Base-by-base conservation (phyloP, 2,888 invertebrate genomes). In the Diploptera punctata region DNA sequence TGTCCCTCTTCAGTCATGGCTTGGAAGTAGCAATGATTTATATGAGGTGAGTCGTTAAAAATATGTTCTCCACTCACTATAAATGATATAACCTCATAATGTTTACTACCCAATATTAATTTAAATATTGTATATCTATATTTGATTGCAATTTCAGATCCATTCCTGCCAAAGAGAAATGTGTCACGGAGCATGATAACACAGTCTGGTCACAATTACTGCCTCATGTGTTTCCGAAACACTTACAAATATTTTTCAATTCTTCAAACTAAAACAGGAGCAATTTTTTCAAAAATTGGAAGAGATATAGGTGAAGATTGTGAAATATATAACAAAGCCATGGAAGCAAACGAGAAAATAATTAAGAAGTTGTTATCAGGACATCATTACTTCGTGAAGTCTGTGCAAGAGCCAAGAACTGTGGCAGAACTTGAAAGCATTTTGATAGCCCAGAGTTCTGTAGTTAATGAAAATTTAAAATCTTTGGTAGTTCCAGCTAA, bases 121-220 rank as follows among this genome's bases (percentile, higher is more conserved):
- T n/a, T n/a, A n/a, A n/a, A n/a, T n/a, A n/a, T n/a, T n/a, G n/a
- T n/a, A n/a, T n/a, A n/a, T n/a, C n/a, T n/a, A n/a, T n/a, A n/a
- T n/a, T n/a, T n/a, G n/a, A n/a, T n/a, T n/a, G n/a, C n/a, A n/a
- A 57, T 79, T 79, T 43, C 77, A 86, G 86, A 86, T 81, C 86
- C 86, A 3, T 84, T 84, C 76, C 77, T 80, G 44, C 77, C 78
- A 5, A 84, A 83, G 75, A 80, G 83, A 68, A 86, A 86, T 79
- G 77, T 86, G 21, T 81, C 84, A 3, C 78, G 84, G 60, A 81
- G 82, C 47, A 80, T 86, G 44, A 82, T 81, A 62, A 82, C 82
- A 74, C 79, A 80, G 19, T 78, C 80, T 49, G 80, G 85, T 29
- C 84, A 82, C 77, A 84, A 85, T 47, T 86, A 84, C 76, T 83